Conservation (phyloP, 2,113 vertebrate species). For the Crotalus viridis region DNA sequence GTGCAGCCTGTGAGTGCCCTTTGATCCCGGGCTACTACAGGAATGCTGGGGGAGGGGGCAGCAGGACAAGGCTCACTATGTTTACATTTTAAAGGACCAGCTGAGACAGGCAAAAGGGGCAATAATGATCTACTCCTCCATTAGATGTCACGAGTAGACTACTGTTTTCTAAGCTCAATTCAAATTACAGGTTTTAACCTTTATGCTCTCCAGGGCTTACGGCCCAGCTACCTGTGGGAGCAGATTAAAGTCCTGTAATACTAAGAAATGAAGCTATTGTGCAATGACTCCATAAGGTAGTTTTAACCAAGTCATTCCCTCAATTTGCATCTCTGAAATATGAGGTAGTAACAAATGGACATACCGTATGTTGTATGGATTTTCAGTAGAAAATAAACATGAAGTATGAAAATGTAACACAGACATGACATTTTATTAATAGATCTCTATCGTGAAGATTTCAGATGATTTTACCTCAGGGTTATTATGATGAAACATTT, state of each 20-base stretch:
- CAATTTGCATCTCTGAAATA: background rate
- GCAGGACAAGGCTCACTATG: background rate
- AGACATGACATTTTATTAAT: background rate
- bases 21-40: background rate
- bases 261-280: background rate
- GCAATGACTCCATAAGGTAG: background rate
- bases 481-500: background rate
- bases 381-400: background rate
- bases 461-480: background rate
- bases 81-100: background rate
- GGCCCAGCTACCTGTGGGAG: background rate
- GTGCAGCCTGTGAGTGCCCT: background rate
- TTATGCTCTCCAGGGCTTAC: background rate
- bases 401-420: background rate
- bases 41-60: background rate
- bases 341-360: background rate
- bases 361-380: background rate
- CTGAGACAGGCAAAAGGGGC: background rate
- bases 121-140: background rate
- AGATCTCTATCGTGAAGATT: background rate
- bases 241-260: background rate
- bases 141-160: background rate
- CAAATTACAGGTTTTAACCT: background rate
- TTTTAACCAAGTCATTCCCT: background rate
- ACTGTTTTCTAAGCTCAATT: background rate